These are phyloP conservation scores for Cynodonichthys magdalenae DNA, from an alignment of 2,797 vertebrate genomes.

Conservation along the genomic window DNA sequence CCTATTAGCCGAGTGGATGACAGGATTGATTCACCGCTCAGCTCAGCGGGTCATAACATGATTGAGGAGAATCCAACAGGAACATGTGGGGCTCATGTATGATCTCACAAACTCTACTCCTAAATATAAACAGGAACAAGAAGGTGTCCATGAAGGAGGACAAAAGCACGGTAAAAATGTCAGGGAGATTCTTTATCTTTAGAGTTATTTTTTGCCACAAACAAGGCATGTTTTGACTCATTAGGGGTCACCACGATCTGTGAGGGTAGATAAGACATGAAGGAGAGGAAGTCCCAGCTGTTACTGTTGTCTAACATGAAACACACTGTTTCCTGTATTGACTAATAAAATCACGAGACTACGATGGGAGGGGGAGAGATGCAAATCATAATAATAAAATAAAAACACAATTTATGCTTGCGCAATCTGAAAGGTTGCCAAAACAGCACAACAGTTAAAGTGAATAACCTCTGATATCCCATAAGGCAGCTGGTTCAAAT, in stretches of 20 bases:
- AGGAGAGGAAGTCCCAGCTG: conserved; percentile 21
- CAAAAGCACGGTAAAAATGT: neutral
- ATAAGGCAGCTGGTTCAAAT: conserved; percentile 1
- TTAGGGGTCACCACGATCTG: conserved; percentile 6
- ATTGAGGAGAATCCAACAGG: conserved; percentile 36
- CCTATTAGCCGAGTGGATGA: conserved; percentile 42
- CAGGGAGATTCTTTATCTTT: neutral
- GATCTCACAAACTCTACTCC: conserved; percentile 32
- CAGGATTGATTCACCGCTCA: conserved; percentile 61
- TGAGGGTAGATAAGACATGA: conserved; percentile 6
- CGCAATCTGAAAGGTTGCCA: neutral
- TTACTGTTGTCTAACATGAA: neutral
- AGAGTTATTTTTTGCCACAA: conserved; percentile 5
- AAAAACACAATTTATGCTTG: too few relatives aligned
- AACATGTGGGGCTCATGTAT: conserved; percentile 26
- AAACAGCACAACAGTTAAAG: conserved; percentile 10
- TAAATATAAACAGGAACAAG: conserved; percentile 16
- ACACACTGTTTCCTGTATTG: too few relatives aligned
- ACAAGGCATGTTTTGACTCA: conserved; percentile 8
- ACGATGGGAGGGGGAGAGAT: too few relatives aligned
- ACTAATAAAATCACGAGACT: neutral
- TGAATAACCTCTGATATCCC: conserved; percentile 13
- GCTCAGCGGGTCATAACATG: conserved; percentile 57
- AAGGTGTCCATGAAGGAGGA: neutral
- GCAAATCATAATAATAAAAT: too few relatives aligned